Evolutionary conservation across 2,888 invertebrate species (phyloP), one percentile per base, ranked within the genome.

Genomic region (Chymomyza fuscimana): DNA sequence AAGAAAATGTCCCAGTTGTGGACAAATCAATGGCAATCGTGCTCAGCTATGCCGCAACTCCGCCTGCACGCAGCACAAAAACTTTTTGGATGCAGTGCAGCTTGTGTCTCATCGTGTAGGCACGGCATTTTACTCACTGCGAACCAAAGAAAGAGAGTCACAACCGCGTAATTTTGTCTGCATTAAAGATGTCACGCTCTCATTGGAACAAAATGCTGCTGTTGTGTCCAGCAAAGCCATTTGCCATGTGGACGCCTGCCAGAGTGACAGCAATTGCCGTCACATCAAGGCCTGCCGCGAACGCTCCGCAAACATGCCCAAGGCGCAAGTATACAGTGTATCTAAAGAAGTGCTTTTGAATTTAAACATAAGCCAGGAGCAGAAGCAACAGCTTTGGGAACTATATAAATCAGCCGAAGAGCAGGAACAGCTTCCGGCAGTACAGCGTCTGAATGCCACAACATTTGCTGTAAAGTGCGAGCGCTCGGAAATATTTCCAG

Each of bases 111-210:
- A 93, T 5, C 93, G 94, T 0, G 91, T 93, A 0, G 92, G 93
- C 0, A 93, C 93, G 2, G 93, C 94, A 81, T 92, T 95, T 12
- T 96, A 94, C 87, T 96, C 96, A 3, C 95, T 96, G 1, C 91
- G 95, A 61, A 93, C 94, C 1, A 93, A 94, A 63, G 95, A 95
- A 76, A 93, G 94, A 75, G 94, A 95, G 0, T 94, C 95, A 1
- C 95, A 95, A 73, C 94, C 94, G 67, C 92, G 96, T 54, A 96
- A 95, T 29, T 96, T 96, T 90, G 96, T 96, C 1, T 95, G 95
- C 74, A 87, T 92, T 90, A 81, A 93, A 90, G 82, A 92, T 89
- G 76, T 92, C 79, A 87, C 91, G 4, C 77, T 92, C 36, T 88
- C 91, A 10, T 89, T 91, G 77, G 91, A 92, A 65, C 76, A 77